Conservation (phyloP, 2,888 invertebrate species). For the Hymenopus coronatus region DNA sequence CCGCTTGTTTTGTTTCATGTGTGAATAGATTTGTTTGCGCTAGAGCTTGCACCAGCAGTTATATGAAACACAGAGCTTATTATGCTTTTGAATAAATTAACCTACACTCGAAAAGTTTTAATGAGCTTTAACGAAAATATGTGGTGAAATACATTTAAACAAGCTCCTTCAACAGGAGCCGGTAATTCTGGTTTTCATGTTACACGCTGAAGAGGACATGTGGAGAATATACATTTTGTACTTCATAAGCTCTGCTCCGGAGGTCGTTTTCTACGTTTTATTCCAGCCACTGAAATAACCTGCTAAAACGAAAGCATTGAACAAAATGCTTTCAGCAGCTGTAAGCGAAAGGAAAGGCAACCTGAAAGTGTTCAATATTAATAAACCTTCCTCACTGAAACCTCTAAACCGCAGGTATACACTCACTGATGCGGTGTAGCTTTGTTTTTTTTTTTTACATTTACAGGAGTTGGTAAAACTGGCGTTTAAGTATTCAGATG, state of each 20-base stretch:
- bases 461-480: too few relatives aligned
- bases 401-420: too few relatives aligned
- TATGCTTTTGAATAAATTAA: neutral
- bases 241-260: neutral
- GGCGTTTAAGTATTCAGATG: neutral
- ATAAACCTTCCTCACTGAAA: neutral
- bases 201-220: neutral
- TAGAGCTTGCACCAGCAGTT: too few relatives aligned
- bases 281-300: too few relatives aligned
- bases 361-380: neutral
- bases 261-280: neutral
- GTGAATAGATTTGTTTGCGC: too few relatives aligned
- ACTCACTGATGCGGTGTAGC: too few relatives aligned
- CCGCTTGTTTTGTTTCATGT: too few relatives aligned
- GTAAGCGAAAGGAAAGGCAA: neutral
- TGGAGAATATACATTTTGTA: neutral
- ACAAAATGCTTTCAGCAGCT: neutral
- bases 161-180: neutral
- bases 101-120: neutral
- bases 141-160: neutral
- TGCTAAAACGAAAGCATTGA: neutral
- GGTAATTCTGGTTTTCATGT: neutral
- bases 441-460: neutral
- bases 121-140: neutral
- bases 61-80: too few relatives aligned